Percentiles rank a stretch among this genome's conserved stretches.
Conservation (phyloP, 2,888 invertebrate genomes). For the Cryptocephalus primarius region DNA sequence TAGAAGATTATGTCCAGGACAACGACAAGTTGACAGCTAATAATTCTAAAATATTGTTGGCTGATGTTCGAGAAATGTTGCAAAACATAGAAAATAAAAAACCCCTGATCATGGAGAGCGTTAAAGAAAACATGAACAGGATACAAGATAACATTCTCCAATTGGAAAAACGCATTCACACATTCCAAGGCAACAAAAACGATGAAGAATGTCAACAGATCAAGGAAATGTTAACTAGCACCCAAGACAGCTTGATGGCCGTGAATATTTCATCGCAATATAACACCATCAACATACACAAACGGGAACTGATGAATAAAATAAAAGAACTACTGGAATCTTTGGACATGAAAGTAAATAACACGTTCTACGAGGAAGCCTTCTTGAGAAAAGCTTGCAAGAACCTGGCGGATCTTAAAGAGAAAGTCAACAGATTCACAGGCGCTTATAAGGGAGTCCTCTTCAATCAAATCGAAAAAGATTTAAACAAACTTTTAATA, state of each 20-base stretch:
- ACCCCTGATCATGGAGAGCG: slow-evolving; percentile 2
- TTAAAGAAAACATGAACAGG: slow-evolving; percentile 6
- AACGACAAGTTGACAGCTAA: slow-evolving; percentile 12
- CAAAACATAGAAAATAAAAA: slow-evolving; percentile 4
- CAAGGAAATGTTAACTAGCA: slow-evolving; percentile 7
- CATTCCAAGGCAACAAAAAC: slow-evolving; percentile 9
- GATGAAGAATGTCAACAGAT: slow-evolving; percentile 11
- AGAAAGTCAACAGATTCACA: slow-evolving; percentile 18
- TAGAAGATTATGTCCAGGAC: slow-evolving; percentile 9
- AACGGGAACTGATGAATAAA: slow-evolving; percentile 14
- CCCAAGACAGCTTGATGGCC: slow-evolving; percentile 6
- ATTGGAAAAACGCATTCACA: slow-evolving; percentile 8
- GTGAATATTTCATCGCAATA: slow-evolving; percentile 9
- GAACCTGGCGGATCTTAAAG: slow-evolving; percentile 14
- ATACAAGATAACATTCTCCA: slow-evolving; percentile 7
- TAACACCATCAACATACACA: slow-evolving; percentile 7
- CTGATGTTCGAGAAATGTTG: slow-evolving; percentile 13
- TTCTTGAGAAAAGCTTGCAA: slow-evolving; percentile 3
- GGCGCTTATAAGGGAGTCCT: slow-evolving; percentile 21
- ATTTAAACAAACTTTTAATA: slow-evolving; percentile 15
- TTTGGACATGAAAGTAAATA: slow-evolving; percentile 11
- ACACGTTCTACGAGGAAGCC: slow-evolving; percentile 2
- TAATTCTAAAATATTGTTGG: slow-evolving; percentile 13
- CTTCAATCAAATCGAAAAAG: slow-evolving; percentile 20
- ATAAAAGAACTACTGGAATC: slow-evolving; percentile 6